Percentiles rank a stretch among this genome's conserved stretches.
phyloP scores from a whole-genome alignment of 2,888 invertebrate species.

The Cybosia mesomella region DNA sequence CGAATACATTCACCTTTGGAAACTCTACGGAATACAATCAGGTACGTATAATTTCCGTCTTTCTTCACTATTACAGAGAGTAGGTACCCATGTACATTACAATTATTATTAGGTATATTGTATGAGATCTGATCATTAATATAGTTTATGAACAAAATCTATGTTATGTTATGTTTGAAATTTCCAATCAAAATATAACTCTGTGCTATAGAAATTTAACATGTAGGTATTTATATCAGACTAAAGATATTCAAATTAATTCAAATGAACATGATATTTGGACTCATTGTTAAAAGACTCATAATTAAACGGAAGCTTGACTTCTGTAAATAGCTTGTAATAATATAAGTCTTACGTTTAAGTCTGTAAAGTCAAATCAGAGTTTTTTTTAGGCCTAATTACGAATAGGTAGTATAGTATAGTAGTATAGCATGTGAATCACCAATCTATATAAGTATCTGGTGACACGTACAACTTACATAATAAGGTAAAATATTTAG shows the following conservation, averaged over 20 bases:
- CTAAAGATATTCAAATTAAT: not conserved
- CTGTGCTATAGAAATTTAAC: not conserved
- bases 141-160: constrained; percentile 30
- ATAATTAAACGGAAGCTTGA: constrained; percentile 8
- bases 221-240: not conserved
- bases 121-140: constrained; percentile 23
- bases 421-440: not conserved
- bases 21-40: not conserved
- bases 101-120: not conserved
- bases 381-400: constrained; percentile 5
- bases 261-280: constrained; percentile 1
- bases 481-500: constrained; percentile 21
- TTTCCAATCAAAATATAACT: not conserved
- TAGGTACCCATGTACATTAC: not conserved
- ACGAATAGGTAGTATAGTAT: not conserved
- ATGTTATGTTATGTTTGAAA: constrained; percentile 37
- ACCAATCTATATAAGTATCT: not conserved
- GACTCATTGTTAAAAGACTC: constrained; percentile 10
- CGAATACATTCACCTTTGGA: not conserved
- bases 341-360: not conserved
- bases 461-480: not conserved
- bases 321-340: constrained; percentile 4
- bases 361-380: not conserved
- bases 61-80: not conserved
- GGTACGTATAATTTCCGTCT: not conserved